Evolutionary conservation across 2,113 vertebrate genomes (phyloP), one percentile per base, ranked within the genome.

Genomic region (Oplegnathus fasciatus): DNA sequence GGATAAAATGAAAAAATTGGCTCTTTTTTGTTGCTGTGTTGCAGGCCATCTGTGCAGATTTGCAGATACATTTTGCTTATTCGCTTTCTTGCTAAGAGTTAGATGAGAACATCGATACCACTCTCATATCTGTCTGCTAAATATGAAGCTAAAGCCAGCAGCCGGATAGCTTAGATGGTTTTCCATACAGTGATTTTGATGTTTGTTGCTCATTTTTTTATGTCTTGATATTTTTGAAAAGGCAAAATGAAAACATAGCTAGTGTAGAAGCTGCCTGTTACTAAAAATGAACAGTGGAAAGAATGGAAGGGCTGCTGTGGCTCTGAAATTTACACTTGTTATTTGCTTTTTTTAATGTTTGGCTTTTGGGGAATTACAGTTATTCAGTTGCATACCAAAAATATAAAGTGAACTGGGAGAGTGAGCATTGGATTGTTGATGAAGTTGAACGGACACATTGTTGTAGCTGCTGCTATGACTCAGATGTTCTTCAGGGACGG

Each of bases 391-490:
- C 34, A 62, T 37, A 30, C 24, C 24, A 5, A 80, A 44, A 65
- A 48, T 30, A 77, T 67, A 14, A 58, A 74, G 32, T 73, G 28
- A 54, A 72, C 11, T 66, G 46, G 26, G 42, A 57, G 57, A 42
- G 34, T 15, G 60, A 50, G 46, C 18, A 1, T 44, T 57, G 42
- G 18, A 26, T 69, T 78, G 44, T 18, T 74, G 72, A 67, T 81
- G 50, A 72, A 40, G 62, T 52, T 77, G 42, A 84, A 70, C 26
- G 61, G 75, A 75, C 18, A 34, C 64, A 26, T 76, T 83, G 40
- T 69, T 70, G 61, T 32, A 52, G 74, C 78, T 86, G 72, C 72
- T 62, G 72, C 48, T 40, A 13, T 67, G 81, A 84, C 88, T 84
- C 73, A 66, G 15, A 80, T 30, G 18, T 83, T 80, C 9, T 82